These are phyloP conservation scores for Peromyscus attwateri DNA, from an alignment of 2,797 vertebrate genomes.

Conservation along the genomic window DNA sequence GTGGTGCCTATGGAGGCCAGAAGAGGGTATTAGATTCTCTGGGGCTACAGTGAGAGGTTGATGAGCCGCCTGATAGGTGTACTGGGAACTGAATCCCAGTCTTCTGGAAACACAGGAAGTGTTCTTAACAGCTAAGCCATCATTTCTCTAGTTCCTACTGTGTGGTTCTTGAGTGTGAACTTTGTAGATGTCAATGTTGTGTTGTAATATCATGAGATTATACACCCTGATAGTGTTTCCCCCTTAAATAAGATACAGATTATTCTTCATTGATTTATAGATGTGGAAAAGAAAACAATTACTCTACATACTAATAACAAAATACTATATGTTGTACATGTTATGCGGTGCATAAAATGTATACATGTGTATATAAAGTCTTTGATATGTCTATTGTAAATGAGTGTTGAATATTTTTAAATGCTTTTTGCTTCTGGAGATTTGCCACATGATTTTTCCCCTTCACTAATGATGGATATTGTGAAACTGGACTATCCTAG, in stretches of 20 bases:
- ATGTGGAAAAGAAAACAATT: background rate
- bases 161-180: background rate
- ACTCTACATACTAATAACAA: background rate
- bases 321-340: background rate
- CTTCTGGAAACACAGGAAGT: background rate
- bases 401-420: slow-evolving; percentile 6
- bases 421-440: background rate
- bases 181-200: too few relatives aligned
- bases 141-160: background rate
- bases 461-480: background rate
- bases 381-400: background rate
- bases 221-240: background rate
- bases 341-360: background rate
- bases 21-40: background rate
- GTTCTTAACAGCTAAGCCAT: background rate
- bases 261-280: background rate
- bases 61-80: background rate
- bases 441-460: background rate
- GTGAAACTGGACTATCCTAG: background rate
- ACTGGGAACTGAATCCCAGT: background rate
- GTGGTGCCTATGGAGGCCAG: background rate
- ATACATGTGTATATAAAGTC: background rate
- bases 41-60: background rate
- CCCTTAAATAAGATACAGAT: background rate
- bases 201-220: background rate